Base-by-base conservation (phyloP, 2,113 vertebrate genomes). In the Pelodiscus sinensis region DNA sequence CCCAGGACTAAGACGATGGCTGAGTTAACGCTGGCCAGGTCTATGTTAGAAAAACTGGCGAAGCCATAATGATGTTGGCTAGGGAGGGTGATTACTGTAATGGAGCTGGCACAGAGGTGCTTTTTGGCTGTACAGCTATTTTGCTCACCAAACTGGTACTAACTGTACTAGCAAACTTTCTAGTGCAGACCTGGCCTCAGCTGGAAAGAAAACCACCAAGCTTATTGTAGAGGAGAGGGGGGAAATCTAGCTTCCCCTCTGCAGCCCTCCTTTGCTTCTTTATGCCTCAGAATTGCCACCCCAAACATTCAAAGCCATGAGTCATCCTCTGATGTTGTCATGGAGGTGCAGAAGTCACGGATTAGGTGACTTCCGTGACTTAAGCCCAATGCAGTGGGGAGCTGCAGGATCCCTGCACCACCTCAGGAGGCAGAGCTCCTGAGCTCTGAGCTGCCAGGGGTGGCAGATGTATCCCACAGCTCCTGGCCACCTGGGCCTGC, bases 231-330 rank as follows among this genome's bases (percentile, higher is more conserved):
- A 60, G 22, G 6, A 57, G 68, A 19, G 71, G 79, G 0, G 6
- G 14, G 52, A 54, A 8, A 50, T 65, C 0, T 0, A 4, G 2
- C 38, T 79, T 86, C 27, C 22, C 11, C 38, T 44, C 44, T 75
- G 71, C 38, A 38, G 71, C 21, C 35, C 10, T 44, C 35, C 21
- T 21, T 11, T 44, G 13, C 21, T 44, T 25, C 38, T 77, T 22
- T 77, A 4, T 44, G 21, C 78, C 12, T 50, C 73, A 25, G 44
- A 50, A 77, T 25, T 50, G 13, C 73, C 22, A 77, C 73, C 6
- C 6, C 52, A 56, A 81, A 12, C 79, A 29, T n/a, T 68, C 82
- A 84, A 38, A 57, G 19, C 15, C 18, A 35, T n/a, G 31, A 16
- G 4, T 71, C 52, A 54, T 44, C 44, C 4, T 44, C 44, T 44